A percentile compares a stretch with the other conserved stretches of the same genome.
Evolutionary conservation across 2,113 vertebrate genomes (phyloP).

Genomic region (Forbesichthys papilliferus): DNA sequence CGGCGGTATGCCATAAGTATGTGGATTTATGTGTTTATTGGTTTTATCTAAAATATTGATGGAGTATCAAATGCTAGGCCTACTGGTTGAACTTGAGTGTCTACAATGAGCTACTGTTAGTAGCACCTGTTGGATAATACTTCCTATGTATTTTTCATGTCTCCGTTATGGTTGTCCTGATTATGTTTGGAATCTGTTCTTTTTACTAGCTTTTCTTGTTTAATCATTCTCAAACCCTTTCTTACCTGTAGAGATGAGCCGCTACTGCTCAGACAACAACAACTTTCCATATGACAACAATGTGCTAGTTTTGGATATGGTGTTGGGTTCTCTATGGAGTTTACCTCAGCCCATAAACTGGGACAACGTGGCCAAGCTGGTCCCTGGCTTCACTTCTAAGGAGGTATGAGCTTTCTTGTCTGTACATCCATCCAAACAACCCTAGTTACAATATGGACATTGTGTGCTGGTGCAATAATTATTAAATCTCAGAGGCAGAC

Average conservation of each 20-base stretch:
- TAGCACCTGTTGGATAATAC: background rate
- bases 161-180: background rate
- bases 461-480: too few species aligned
- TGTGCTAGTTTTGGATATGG: slow-evolving; percentile 94
- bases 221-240: background rate
- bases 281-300: slow-evolving; percentile 94
- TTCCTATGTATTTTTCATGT: background rate
- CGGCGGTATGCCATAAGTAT: background rate
- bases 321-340: slow-evolving; percentile 88
- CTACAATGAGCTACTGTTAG: too few species aligned
- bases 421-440: background rate
- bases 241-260: slow-evolving; percentile 82
- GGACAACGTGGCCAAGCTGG: slow-evolving; percentile 92
- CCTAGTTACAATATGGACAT: too few species aligned
- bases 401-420: slow-evolving; percentile 76
- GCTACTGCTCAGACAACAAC: slow-evolving; percentile 90
- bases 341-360: slow-evolving; percentile 92
- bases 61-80: background rate
- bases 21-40: background rate
- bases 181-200: background rate
- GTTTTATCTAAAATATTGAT: slow-evolving; percentile 20
- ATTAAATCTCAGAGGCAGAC: too few species aligned
- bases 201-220: background rate
- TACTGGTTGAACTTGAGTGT: too few species aligned
- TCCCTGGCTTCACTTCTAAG: slow-evolving; percentile 92